Base-by-base conservation (phyloP, 2,113 vertebrate species). In the Calyptommatus sinebrachiatus region DNA sequence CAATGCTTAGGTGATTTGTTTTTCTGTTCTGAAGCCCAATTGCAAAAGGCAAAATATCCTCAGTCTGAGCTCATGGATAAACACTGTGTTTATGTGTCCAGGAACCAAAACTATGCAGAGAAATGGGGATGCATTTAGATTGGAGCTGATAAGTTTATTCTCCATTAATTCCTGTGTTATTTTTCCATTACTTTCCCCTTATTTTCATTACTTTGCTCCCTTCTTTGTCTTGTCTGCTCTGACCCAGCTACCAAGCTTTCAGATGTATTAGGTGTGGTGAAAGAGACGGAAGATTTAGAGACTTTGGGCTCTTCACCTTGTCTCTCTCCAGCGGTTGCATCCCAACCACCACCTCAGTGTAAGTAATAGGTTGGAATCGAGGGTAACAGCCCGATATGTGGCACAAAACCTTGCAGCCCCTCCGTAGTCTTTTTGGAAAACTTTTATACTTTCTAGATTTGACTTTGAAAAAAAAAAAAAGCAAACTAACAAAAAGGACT, bases 241-340 rank as follows among this genome's bases (percentile, higher is more conserved):
- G 1, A 83, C 73, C 92, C 95, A 90, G 96, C 95, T 91, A 94
- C 95, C 66, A 95, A 95, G 88, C 94, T 96, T 87, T 95, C 94
- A 73, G 94, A 95, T 85, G 88, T 95, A 83, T 91, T 95, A 76
- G 90, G 94, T 90, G 91, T 91, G 61, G 92, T 93, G 76, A 89
- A 92, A 75, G 93, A 91, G 83, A 84, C 86, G 67, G 93, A 94
- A 87, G 90, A 81, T 65, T 77, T 70, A 86, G 93, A 87, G 53
- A 89, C 93, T 12, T 87, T 74, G 1, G 67, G 61, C 60, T 45
- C 21, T 82, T 92, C 75, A 75, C 93, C 89, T 83, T 88, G 88
- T 78, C 90, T 92, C 81, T 93, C 92, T 79, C 92, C 88, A 89
- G 84, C 89, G 89, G 88, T 94, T 86, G 88, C 91, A 69, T 91